Base-by-base conservation (phyloP, 1,140 invertebrate genomes). In the Cyrtorhinus lividipennis region DNA sequence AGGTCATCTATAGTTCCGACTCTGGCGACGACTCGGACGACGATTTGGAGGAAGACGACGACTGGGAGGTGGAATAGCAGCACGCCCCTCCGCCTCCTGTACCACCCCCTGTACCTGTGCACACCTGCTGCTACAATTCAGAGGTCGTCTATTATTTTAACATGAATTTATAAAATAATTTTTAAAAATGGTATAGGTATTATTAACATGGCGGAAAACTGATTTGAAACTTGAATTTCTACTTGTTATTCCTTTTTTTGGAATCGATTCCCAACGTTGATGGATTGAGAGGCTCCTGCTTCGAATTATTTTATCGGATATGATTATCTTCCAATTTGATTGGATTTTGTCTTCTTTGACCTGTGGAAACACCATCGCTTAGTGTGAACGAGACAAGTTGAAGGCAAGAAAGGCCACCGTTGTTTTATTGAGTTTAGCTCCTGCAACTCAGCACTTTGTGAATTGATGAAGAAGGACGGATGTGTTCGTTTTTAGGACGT, bases 1-100 rank as follows among this genome's bases (percentile, higher is more conserved):
- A 79, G 67, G 84, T 79, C 46, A 85, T 89, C 67, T 85, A 88
- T 72, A 79, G 72, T 44, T 80, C 82, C 48, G 78, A 76, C 45
- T 79, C 66, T 59, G 62, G 72, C 62, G 70, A 71, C 1, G 68
- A 69, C 8, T 70, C 71, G 2, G 71, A 70, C 5, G 75, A 78
- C 25, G 83, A 81, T 57, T 80, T 80, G 66, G 76, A 78, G 62
- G 85, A 87, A 68, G 87, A 53, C 8, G 48, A 53, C 48, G 48
- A 53, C 10, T 53, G 48, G 48, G 48, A 53, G 12, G n/a, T n/a
- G n/a, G 48, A 53, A 15, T 53, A 53, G 48, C 48, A 53, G 8
- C 5, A 53, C 48, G 48, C 48, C 48, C 48, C 48, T 53, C 48
- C 48, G 48, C 48, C 48, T 53, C 8, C 48, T 22, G 48, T 15